Evolutionary conservation across 2,797 vertebrate species (phyloP).

Genomic region (Gorsachius magnificus): DNA sequence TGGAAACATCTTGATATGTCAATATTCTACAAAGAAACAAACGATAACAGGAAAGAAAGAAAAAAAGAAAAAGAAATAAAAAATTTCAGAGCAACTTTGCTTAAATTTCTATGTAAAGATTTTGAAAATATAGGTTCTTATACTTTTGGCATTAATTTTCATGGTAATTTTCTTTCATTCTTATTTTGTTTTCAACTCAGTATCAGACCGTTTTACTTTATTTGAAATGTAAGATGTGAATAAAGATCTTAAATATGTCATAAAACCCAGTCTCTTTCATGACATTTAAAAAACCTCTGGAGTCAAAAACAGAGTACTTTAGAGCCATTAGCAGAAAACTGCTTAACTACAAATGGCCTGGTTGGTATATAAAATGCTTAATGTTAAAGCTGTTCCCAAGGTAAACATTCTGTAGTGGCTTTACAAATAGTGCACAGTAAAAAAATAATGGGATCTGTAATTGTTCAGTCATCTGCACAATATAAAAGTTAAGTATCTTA

Average conservation of each 20-base stretch:
- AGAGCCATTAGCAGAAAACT: slow-evolving; percentile 37
- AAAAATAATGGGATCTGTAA: slow-evolving; percentile 23
- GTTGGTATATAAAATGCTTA: slow-evolving; percentile 19
- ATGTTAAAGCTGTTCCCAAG: slow-evolving; percentile 18
- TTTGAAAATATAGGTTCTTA: neutral
- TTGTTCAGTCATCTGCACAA: neutral
- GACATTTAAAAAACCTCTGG: neutral
- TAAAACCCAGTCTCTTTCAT: neutral
- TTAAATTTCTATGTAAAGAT: neutral
- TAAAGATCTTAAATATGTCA: neutral
- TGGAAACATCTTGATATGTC: neutral
- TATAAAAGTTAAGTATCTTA: slow-evolving; percentile 22
- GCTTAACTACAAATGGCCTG: slow-evolving; percentile 42
- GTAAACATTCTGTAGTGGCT: slow-evolving; percentile 18
- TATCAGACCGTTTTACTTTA: neutral
- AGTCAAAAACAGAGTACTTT: neutral
- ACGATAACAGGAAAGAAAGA: neutral
- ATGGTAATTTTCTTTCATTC: neutral
- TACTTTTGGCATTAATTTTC: neutral
- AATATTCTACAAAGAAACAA: neutral
- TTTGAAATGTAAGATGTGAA: neutral
- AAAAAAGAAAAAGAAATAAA: neutral
- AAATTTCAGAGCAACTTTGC: neutral
- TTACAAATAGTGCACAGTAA: slow-evolving; percentile 43
- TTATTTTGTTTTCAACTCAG: neutral